Base-by-base conservation (phyloP, 35 echinoderm and acorn worm species). In the Eucidaris tribuloides region DNA sequence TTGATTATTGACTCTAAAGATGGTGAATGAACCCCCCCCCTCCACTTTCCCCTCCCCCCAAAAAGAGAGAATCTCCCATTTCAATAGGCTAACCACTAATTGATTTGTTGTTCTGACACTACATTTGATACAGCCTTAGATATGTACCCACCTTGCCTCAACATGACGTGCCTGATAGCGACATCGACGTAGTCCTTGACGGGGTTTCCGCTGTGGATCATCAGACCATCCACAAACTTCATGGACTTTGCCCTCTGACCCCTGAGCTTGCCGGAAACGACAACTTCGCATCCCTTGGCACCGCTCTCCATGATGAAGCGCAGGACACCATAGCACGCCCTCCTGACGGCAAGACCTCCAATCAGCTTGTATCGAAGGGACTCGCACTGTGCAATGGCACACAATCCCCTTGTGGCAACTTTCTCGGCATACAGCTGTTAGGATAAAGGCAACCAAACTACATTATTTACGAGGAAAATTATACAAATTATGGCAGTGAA, bases 341-440 rank as follows among this genome's bases (percentile, higher is more conserved):
- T 91, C 82, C 96, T 85, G 62, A 99, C 96, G 78, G 96, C 96
- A 32, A 99, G 87, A 52, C 96, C 96, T 79, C 96, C 96, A 31
- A 99, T 89, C 27, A 99, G 79, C 88, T 99, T 99, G 96, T 99
- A 99, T 7, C 96, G 87, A 24, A 99, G 78, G 41, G 90, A 93
- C 79, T 99, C 96, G 84, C 96, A 99, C 91, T 99, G 96, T 19
- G 96, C 96, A 41, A 99, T 99, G 83, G 96, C 96, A 81, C 96
- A 99, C 46, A 99, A 91, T 81, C 96, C 96, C 79, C 96, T 82
- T 42, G 96, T 92, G 31, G 96, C 96, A 42, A 99, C 96, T 63
- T 99, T 99, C 83, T 99, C 96, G 54, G 96, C 96, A 87, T 99
- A 99, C 45, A 99, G 77, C 96, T 99, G 58, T 9, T n/a, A n/a